A percentile compares a stretch with the other conserved stretches of the same genome.
These are phyloP conservation scores for Polydrusus cervinus DNA, from an alignment of 2,888 invertebrate genomes.

Conservation along the genomic window DNA sequence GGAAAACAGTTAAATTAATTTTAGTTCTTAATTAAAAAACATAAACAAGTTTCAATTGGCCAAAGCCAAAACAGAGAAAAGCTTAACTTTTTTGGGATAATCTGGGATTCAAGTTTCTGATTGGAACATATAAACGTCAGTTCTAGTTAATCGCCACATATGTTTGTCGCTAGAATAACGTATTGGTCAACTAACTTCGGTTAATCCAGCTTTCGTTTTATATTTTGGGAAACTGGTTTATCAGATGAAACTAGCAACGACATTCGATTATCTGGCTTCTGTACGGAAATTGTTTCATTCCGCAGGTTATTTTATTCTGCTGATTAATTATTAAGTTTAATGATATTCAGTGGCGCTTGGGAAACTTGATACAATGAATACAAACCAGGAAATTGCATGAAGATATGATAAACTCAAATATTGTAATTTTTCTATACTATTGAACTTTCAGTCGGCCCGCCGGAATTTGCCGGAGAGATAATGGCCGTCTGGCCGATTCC, in stretches of 20 bases:
- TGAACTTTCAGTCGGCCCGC: too few species aligned
- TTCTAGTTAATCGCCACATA: conserved; percentile 22
- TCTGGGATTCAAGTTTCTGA: conserved; percentile 52
- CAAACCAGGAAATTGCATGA: too few species aligned
- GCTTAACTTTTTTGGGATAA: conserved; percentile 46
- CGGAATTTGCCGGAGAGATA: too few species aligned
- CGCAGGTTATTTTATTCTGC: neutral
- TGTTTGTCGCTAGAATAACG: conserved; percentile 31
- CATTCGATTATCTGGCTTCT: neutral
- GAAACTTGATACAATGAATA: too few species aligned
- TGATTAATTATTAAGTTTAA: too few species aligned
- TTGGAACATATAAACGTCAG: conserved; percentile 53
- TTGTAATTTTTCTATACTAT: too few species aligned
- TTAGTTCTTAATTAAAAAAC: conserved; percentile 13
- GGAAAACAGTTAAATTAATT: too few species aligned
- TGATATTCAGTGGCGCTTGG: too few species aligned
- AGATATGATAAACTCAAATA: too few species aligned
- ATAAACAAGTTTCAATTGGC: conserved; percentile 42
- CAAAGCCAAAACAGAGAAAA: conserved; percentile 39
- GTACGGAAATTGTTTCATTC: neutral
- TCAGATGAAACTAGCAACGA: neutral
- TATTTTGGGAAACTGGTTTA: conserved; percentile 9
- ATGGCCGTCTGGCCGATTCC: too few species aligned
- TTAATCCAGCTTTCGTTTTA: conserved; percentile 11
- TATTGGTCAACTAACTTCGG: conserved; percentile 32